Evolutionary conservation across 1,140 invertebrate genomes (phyloP).

Genomic region (Medauroidea extradentata): DNA sequence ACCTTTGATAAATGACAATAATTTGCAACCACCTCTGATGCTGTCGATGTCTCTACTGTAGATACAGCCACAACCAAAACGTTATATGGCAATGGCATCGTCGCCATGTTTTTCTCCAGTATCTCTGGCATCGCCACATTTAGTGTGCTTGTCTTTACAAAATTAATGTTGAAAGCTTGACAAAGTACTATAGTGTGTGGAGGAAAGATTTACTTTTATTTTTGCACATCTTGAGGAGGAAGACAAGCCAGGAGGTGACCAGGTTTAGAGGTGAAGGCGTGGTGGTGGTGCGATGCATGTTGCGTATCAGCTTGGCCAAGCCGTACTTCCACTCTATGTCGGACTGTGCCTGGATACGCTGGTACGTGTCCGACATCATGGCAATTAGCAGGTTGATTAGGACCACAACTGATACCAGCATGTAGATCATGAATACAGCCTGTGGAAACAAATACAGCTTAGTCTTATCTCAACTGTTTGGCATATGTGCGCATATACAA

Average conservation of each 20-base stretch:
- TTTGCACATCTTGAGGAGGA: constrained; percentile 74
- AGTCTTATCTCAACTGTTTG: no score
- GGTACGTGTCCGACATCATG: constrained; percentile 99
- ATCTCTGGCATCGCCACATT: no score
- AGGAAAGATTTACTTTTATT: constrained; percentile 52
- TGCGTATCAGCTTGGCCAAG: constrained; percentile 94
- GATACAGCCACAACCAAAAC: no score
- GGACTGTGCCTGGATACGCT: constrained; percentile 98
- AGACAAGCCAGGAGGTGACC: constrained; percentile 87
- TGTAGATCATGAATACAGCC: constrained; percentile 87
- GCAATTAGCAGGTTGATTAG: constrained; percentile 98
- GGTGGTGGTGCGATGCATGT: constrained; percentile 97
- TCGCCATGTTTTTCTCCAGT: no score
- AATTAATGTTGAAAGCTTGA: no score
- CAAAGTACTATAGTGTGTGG: not conserved
- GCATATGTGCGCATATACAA: no score
- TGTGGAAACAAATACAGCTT: constrained; percentile 28
- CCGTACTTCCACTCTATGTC: constrained; percentile 99
- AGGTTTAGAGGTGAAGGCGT: constrained; percentile 96
- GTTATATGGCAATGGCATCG: no score
- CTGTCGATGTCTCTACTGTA: no score
- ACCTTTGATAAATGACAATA: no score
- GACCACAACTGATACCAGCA: constrained; percentile 96
- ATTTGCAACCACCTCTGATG: no score
- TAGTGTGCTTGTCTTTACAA: not conserved